Evolutionary conservation across 2,888 invertebrate genomes (phyloP).

Genomic region (Yponomeuta cagnagella): DNA sequence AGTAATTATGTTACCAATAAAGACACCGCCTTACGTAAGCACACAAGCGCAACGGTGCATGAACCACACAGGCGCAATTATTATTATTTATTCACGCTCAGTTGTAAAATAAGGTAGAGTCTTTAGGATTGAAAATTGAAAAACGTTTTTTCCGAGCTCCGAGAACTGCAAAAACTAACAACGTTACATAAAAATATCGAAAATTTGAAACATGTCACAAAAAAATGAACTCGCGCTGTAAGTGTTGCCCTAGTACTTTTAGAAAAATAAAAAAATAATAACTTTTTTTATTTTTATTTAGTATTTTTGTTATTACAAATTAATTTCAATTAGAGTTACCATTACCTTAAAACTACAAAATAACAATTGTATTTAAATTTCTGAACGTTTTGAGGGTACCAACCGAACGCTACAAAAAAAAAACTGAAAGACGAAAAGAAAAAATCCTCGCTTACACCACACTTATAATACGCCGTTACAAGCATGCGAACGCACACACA

Average conservation of each 20-base stretch:
- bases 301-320: no score
- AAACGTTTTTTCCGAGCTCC: not conserved
- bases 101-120: not conserved
- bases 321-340: no score
- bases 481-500: slow-evolving; percentile 52
- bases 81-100: slow-evolving; percentile 28
- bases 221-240: no score
- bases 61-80: slow-evolving; percentile 34
- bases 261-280: no score
- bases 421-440: not conserved
- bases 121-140: not conserved
- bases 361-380: no score
- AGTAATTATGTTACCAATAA: not conserved
- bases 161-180: no score
- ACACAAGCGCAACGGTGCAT: slow-evolving; percentile 27
- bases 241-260: no score
- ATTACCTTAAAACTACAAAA: no score
- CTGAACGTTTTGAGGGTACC: no score
- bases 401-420: not conserved
- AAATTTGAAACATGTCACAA: no score
- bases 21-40: slow-evolving; percentile 6
- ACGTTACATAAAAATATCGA: no score
- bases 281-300: no score
- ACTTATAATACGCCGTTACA: slow-evolving; percentile 27
- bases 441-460: not conserved